phyloP scores from a whole-genome alignment of 2,888 invertebrate genomes.

The Helleia helle region DNA sequence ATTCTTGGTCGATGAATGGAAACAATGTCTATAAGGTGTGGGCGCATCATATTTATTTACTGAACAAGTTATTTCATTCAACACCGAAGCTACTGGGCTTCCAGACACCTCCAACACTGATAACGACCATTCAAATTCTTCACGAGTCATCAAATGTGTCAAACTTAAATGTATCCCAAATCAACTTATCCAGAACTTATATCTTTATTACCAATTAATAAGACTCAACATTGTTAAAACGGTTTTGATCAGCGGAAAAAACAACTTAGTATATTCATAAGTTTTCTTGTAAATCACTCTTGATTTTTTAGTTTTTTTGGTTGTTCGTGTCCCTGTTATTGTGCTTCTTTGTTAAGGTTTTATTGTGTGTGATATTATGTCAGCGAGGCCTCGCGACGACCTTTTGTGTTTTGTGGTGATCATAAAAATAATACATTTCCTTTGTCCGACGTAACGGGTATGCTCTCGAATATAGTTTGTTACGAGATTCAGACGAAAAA shows the following conservation, averaged over 20 bases:
- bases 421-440: slow-evolving; percentile 46
- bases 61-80: slow-evolving; percentile 49
- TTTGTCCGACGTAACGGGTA: slow-evolving; percentile 41
- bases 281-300: slow-evolving; percentile 57
- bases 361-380: slow-evolving; percentile 58
- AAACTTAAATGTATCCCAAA: slow-evolving; percentile 12
- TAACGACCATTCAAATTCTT: slow-evolving; percentile 37
- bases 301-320: slow-evolving; percentile 31
- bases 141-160: slow-evolving; percentile 34
- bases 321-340: slow-evolving; percentile 23
- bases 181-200: slow-evolving; percentile 14
- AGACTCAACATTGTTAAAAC: slow-evolving; percentile 22
- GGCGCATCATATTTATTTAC: slow-evolving; percentile 51
- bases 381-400: slow-evolving; percentile 39
- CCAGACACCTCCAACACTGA: slow-evolving; percentile 28
- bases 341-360: slow-evolving; percentile 40
- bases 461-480: background rate
- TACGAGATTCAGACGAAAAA: background rate
- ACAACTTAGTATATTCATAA: slow-evolving; percentile 25
- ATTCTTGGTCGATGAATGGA: slow-evolving; percentile 29
- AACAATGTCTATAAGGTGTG: slow-evolving; percentile 36
- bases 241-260: slow-evolving; percentile 13
- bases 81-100: slow-evolving; percentile 62
- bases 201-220: slow-evolving; percentile 27
- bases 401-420: slow-evolving; percentile 36